phyloP scores from a whole-genome alignment of 2,888 invertebrate species.

The Chymomyza procnemis region DNA sequence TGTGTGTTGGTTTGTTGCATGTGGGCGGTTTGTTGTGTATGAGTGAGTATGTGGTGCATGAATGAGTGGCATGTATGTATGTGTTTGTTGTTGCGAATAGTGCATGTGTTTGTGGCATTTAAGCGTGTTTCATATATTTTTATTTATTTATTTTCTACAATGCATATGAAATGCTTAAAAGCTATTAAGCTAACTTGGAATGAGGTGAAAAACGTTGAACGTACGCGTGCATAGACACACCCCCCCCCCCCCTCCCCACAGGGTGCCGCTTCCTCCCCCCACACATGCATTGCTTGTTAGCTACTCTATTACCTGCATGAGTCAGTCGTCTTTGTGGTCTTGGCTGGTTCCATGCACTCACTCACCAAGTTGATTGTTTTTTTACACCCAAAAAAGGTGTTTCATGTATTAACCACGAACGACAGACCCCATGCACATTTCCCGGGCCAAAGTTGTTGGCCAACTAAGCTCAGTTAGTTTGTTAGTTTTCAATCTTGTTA shows the following conservation, averaged over 20 bases:
- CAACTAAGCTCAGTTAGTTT: conserved; percentile 28
- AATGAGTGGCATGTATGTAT: conserved; percentile 15
- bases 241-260: conserved; percentile 6
- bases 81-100: conserved; percentile 30
- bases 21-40: conserved; percentile 8
- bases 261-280: conserved; percentile 3
- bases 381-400: conserved; percentile 42
- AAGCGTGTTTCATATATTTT: neutral
- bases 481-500: conserved; percentile 73
- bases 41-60: conserved; percentile 23
- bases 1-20: neutral
- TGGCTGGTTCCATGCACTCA: neutral
- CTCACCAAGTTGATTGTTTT: conserved; percentile 47
- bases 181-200: conserved; percentile 45
- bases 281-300: conserved; percentile 23
- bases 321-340: conserved; percentile 38
- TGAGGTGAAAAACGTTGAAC: conserved; percentile 55
- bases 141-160: neutral
- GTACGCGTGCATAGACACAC: conserved; percentile 18
- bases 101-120: conserved; percentile 21
- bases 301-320: conserved; percentile 43
- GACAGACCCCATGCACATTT: neutral
- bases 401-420: conserved; percentile 19
- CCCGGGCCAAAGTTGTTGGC: neutral
- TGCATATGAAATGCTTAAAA: conserved; percentile 23